Percentiles rank a stretch among this genome's conserved stretches.
Conservation (phyloP, 2,113 vertebrate species). For the Nesoenas mayeri region DNA sequence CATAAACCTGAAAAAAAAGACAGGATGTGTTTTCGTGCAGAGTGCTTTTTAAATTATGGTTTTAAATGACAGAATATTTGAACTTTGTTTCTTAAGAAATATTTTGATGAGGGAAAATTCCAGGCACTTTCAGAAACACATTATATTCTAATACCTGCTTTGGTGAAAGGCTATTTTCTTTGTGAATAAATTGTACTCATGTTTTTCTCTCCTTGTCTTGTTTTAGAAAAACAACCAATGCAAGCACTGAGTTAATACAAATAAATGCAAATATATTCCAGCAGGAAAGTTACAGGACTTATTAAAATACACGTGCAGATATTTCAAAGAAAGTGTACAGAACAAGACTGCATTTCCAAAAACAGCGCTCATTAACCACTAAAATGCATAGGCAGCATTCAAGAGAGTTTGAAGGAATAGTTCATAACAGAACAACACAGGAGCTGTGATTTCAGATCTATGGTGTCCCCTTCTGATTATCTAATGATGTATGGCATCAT, state of each 20-base stretch:
- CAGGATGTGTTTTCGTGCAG: neutral
- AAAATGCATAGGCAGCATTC: conserved; percentile 59
- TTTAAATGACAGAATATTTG: conserved; percentile 17
- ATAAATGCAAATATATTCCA: conserved; percentile 63
- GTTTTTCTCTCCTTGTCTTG: conserved; percentile 26
- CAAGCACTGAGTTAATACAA: conserved; percentile 62
- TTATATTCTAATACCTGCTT: neutral
- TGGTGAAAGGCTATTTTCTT: conserved; percentile 30
- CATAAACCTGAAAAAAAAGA: neutral
- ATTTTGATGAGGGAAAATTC: conserved; percentile 4
- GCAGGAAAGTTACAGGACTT: conserved; percentile 24
- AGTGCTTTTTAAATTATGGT: neutral
- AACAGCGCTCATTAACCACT: conserved; percentile 47
- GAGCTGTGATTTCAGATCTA: conserved; percentile 38
- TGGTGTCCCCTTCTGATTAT: conserved; percentile 6
- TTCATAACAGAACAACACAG: neutral
- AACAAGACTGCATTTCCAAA: conserved; percentile 30
- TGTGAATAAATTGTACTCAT: conserved; percentile 34
- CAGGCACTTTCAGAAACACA: neutral
- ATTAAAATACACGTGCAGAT: conserved; percentile 55
- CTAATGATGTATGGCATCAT: neutral
- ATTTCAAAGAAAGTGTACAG: conserved; percentile 50
- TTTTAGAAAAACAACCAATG: conserved; percentile 50
- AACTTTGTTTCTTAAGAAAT: neutral
- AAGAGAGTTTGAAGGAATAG: conserved; percentile 12